Evolutionary conservation across 2,888 invertebrate genomes (phyloP), one percentile per base, ranked within the genome.

Genomic region (Luperina nickerlii): DNA sequence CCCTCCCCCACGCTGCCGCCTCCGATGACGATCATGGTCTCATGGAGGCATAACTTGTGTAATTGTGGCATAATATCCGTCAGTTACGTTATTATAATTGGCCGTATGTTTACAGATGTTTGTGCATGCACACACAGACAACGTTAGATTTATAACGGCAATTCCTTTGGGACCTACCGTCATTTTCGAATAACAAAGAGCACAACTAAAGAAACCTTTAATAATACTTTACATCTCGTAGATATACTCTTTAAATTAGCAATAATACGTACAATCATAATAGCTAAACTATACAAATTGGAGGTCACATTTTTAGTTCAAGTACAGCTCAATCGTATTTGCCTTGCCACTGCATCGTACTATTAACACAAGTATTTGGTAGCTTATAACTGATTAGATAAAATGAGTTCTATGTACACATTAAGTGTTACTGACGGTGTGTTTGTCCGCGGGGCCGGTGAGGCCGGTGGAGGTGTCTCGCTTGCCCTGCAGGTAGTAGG

Each of bases 401-500:
- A 71, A 86, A 67, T 79, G 68, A 80, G 65, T 78, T 78, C 48
- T 62, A 75, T 70, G 81, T 81, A 74, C 82, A 76, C 75, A 81
- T 86, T 69, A 60, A 62, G 81, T 45, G 71, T 82, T 89, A 92
- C 93, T 92, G 80, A 94, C 94, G 62, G 86, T 84, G 65, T 90
- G 84, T 82, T 90, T 91, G 63, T 90, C 89, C 11, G 82, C 60
- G 38, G 87, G 86, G 48, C 78, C 80, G 66, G 45, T 11, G 45
- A 9, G 45, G 45, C 45, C 45, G 45, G 84, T 79, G 81, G 91
- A 88, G 4, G 89, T 82, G 83, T 95, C 94, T 8, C 95, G 95
- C 92, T 97, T 97, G 88, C 98, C 98, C 93, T 97, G 97, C 87
- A 99, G 96, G 94, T 99, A 99, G 95, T 99, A 99, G 2, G 99